phyloP scores from a whole-genome alignment of 2,113 vertebrate genomes.

The Aphyosemion australe region DNA sequence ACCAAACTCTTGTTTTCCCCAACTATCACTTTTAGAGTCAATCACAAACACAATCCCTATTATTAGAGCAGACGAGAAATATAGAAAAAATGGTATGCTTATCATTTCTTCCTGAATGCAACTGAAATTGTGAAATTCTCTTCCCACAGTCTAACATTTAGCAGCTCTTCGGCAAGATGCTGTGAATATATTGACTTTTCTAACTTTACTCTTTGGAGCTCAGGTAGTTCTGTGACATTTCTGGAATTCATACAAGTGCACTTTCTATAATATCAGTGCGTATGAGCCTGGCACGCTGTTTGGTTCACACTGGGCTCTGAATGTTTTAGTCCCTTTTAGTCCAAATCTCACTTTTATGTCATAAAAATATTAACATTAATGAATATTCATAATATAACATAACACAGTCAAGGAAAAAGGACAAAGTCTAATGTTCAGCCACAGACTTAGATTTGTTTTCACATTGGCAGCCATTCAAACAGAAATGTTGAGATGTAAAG shows the following conservation, averaged over 20 bases:
- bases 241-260: neutral
- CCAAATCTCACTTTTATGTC: too few species aligned
- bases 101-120: neutral
- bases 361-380: neutral
- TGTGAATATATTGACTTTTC: neutral
- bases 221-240: neutral
- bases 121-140: neutral
- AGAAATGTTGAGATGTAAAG: neutral
- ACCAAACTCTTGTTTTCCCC: neutral
- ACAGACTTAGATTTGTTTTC: neutral
- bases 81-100: neutral
- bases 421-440: too few species aligned
- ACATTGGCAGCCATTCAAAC: neutral
- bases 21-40: neutral
- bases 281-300: too few species aligned
- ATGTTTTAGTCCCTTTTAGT: too few species aligned
- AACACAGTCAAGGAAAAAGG: too few species aligned
- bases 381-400: neutral
- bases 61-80: neutral
- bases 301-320: too few species aligned
- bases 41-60: neutral
- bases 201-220: neutral
- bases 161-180: neutral
- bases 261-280: too few species aligned
- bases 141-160: constrained; percentile 5